phyloP scores from a whole-genome alignment of 2,113 vertebrate species.

The Scolopax mira region DNA sequence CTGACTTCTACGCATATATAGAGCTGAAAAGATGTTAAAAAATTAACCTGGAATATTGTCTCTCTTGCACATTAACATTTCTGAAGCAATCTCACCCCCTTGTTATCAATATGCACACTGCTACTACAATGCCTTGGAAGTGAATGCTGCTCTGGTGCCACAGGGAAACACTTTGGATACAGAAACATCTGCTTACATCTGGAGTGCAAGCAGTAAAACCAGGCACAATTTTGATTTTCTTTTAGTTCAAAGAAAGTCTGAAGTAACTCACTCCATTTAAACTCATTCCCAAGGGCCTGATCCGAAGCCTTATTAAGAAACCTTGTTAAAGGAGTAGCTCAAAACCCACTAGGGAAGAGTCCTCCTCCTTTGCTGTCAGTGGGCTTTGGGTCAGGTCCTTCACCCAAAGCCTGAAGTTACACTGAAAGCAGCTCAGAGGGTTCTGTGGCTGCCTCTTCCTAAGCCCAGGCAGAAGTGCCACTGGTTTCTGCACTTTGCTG shows the following conservation, averaged over 20 bases:
- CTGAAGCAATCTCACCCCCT: neutral
- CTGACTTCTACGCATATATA: neutral
- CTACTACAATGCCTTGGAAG: neutral
- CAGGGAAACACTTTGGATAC: neutral
- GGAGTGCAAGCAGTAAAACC: conserved; percentile 3
- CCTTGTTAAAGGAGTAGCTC: neutral
- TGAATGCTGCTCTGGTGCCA: neutral
- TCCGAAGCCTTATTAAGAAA: conserved; percentile 19
- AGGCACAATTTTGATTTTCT: conserved; percentile 2
- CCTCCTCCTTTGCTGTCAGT: neutral
- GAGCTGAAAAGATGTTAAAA: neutral
- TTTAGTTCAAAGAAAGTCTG: conserved; percentile 27
- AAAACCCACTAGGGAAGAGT: neutral
- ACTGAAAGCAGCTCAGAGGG: neutral
- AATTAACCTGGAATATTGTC: neutral
- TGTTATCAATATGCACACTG: neutral
- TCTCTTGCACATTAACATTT: neutral
- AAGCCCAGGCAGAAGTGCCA: neutral
- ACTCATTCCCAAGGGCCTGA: neutral
- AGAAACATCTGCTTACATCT: conserved; percentile 41
- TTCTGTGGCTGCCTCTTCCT: neutral
- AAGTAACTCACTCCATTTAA: neutral
- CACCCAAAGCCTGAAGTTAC: neutral
- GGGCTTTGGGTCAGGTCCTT: neutral
- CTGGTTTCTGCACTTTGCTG: neutral